Base-by-base conservation (phyloP, 1,140 invertebrate genomes). In the Drosophila athabasca region DNA sequence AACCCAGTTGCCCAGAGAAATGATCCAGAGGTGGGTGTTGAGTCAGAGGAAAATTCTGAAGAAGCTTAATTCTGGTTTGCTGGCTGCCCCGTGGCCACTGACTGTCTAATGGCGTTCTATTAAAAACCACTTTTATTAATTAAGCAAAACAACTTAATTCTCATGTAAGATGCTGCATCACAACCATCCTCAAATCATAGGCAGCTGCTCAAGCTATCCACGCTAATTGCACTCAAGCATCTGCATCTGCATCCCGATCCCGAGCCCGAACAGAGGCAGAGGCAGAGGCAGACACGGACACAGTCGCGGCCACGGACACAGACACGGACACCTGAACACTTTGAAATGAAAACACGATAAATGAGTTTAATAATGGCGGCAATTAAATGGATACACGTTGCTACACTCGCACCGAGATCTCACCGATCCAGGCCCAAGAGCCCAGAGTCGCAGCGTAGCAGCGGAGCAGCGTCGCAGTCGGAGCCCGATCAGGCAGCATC, bases 361-460 rank as follows among this genome's bases (percentile, higher is more conserved):
- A 90, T 90, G 82, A 79, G 87, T 87, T 90, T 87, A 90, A 90
- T 90, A 90, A 90, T 90, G 87, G 82, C 72, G 64, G 87, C 87
- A 90, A 90, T 90, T 90, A 90, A 90, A 90, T 74, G 76, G 75
- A 71, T 85, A 78, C 81, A 79, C 70, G 53, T 68, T 48, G 80
- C 60, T 71, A 43, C 57, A 61, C 66, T 31, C 17, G 59, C 61
- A 50, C 35, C 24, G 22, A 39, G 31, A 26, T 35, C 29, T 43
- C 43, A 43, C 31, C 9, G 44, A 31, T 15, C 7, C 61, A 19
- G 22, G 52, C 61, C 7, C 41, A 51, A 39, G 44, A 39, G 52
- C 57, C 67, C 24, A 24, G 24, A 24, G 24, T 24, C 24, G 24
- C 4, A 24, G 24, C 4, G 8, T 15, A 51, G 52, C 62, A 55